phyloP scores from a whole-genome alignment of 2,888 invertebrate species.

The Herminia tarsipennalis region DNA sequence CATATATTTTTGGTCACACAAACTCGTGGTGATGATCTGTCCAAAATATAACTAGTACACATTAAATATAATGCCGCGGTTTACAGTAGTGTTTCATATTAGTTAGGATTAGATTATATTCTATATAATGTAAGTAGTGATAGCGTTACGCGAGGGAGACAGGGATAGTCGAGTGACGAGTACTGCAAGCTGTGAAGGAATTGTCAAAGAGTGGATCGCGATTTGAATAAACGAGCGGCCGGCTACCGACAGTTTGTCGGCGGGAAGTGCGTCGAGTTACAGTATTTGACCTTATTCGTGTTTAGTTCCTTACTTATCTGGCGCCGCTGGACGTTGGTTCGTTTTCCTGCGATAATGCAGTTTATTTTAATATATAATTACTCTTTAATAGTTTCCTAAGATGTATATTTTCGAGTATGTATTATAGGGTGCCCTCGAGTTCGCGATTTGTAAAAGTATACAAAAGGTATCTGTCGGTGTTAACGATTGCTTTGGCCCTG shows the following conservation, averaged over 20 bases:
- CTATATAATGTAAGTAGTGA: constrained; percentile 46
- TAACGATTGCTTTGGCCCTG: constrained; percentile 20
- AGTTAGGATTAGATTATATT: constrained; percentile 52
- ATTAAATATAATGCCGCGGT: constrained; percentile 40
- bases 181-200: constrained; percentile 39
- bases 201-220: constrained; percentile 30
- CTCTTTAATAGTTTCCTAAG: constrained; percentile 49
- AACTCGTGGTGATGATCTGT: constrained; percentile 74
- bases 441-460: constrained; percentile 27
- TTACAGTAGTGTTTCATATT: constrained; percentile 47
- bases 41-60: constrained; percentile 60
- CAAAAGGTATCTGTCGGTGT: constrained; percentile 19
- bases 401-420: constrained; percentile 49
- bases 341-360: constrained; percentile 43
- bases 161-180: constrained; percentile 45
- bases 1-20: constrained; percentile 58
- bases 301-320: constrained; percentile 63
- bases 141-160: constrained; percentile 45
- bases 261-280: constrained; percentile 42
- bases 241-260: too few relatives aligned
- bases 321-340: constrained; percentile 19
- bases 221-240: constrained; percentile 16
- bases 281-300: constrained; percentile 70
- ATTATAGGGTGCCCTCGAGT: constrained; percentile 25
- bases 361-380: constrained; percentile 46